Percentiles rank a stretch among this genome's conserved stretches.
Conservation (phyloP, 2,113 vertebrate genomes). For the Panurus biarmicus region DNA sequence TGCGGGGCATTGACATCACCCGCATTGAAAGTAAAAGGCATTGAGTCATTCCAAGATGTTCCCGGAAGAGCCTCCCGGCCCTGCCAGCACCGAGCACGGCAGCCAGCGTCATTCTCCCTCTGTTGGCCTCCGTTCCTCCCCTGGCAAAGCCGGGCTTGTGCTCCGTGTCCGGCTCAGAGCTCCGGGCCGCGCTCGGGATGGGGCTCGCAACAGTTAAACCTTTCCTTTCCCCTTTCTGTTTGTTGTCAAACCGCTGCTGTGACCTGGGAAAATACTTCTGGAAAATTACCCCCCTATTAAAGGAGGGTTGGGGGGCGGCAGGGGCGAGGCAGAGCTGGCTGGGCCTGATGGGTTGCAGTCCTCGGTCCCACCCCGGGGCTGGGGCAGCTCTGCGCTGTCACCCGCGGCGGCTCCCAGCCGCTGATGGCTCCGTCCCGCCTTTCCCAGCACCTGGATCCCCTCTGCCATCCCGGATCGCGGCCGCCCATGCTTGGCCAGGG, state of each 20-base stretch:
- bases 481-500: constrained; percentile 62
- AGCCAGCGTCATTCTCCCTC: background rate
- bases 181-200: accelerated
- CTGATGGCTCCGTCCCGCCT: constrained; percentile 44
- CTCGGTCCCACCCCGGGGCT: accelerated
- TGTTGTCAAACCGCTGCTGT: background rate
- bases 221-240: background rate
- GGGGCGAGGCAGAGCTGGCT: background rate
- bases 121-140: background rate
- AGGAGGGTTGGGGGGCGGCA: background rate
- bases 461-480: background rate
- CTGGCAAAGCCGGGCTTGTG: background rate
- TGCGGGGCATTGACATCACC: background rate
- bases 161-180: background rate
- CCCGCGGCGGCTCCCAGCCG: constrained; percentile 36
- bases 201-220: background rate
- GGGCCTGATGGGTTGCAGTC: background rate
- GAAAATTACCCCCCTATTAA: background rate
- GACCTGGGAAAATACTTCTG: background rate
- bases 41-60: constrained; percentile 25
- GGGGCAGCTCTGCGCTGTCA: background rate
- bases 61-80: background rate
- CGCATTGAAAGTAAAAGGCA: constrained; percentile 12
- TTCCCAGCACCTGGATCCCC: constrained; percentile 74
- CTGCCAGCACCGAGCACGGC: background rate